These are phyloP conservation scores for Ellobius talpinus DNA, from an alignment of 2,113 vertebrate genomes.

Conservation along the genomic window DNA sequence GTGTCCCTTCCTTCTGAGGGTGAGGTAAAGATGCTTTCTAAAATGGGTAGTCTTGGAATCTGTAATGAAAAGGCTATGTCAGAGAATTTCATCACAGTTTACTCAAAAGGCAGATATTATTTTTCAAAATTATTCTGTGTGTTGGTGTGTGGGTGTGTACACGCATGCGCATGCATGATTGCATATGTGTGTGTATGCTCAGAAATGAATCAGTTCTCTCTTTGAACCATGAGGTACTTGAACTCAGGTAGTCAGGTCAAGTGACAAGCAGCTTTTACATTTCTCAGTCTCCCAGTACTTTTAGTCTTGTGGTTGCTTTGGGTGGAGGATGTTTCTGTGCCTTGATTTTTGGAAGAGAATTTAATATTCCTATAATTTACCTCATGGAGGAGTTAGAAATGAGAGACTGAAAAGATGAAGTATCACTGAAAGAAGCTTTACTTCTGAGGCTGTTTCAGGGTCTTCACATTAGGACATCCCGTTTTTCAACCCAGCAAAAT, in stretches of 20 bases:
- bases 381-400: not conserved
- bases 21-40: not conserved
- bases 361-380: not conserved
- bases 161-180: fast-evolving
- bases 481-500: not conserved
- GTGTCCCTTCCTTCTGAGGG: not conserved
- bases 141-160: not conserved
- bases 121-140: not conserved
- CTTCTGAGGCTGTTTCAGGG: not conserved
- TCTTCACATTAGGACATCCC: not conserved
- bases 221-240: not conserved
- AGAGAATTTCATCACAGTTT: no score
- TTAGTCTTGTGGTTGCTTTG: not conserved
- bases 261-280: not conserved
- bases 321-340: not conserved
- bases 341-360: not conserved
- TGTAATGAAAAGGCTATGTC: not conserved
- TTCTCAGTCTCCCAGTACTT: not conserved
- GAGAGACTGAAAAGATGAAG: not conserved
- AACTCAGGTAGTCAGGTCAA: not conserved
- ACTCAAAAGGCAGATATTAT: not conserved
- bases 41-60: not conserved
- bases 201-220: not conserved
- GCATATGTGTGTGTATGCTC: no score
- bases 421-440: not conserved